Base-by-base conservation (phyloP, 1,140 invertebrate species). In the Drosophila grimshawi region DNA sequence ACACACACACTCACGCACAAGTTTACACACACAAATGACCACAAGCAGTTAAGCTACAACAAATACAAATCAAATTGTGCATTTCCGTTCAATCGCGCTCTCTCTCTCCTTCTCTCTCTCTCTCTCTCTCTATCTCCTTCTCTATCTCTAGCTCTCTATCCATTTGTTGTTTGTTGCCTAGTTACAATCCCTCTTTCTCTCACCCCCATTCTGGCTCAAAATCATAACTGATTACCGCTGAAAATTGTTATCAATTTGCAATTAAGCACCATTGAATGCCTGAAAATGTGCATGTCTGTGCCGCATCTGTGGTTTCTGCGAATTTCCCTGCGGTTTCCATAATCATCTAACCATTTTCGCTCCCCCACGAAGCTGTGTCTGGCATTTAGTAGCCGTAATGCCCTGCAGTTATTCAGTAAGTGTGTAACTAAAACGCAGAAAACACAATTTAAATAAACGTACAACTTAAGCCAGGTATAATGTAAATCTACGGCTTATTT, bases 241-340 rank as follows among this genome's bases (percentile, higher is more conserved):
- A 32, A 76, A 86, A 88, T 79, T 76, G 83, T 88, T 86, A 86
- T 86, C 82, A 86, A 86, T 88, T 82, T 88, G 76, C 76, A 88
- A 86, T 86, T 88, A 82, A 64, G 59, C 60, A 68, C 55, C 52
- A 49, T 43, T 66, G 49, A 57, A 35, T 65, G 6, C 39, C 32
- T 49, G 29, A 4, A 45, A 35, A 30, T 55, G n/a, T 55, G 39
- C 52, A 32, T 19, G 39, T 48, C 33, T 35, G 5, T 29, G 46
- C 30, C 4, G 72, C 83, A 75, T 65, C 57, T 80, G 83, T 53
- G 83, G 74, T 81, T 78, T 45, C 69, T 59, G 76, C 43, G 43
- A 43, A 60, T 60, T 60, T 56, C 78, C 55, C 67, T 86, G 81
- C 64, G 81, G 81, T 53, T 70, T 59, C 46, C 39, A 43, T n/a